Evolutionary conservation across 2,113 vertebrate species (phyloP), one percentile per base, ranked within the genome.

Genomic region (Pseudorhombus dupliciocellatus): DNA sequence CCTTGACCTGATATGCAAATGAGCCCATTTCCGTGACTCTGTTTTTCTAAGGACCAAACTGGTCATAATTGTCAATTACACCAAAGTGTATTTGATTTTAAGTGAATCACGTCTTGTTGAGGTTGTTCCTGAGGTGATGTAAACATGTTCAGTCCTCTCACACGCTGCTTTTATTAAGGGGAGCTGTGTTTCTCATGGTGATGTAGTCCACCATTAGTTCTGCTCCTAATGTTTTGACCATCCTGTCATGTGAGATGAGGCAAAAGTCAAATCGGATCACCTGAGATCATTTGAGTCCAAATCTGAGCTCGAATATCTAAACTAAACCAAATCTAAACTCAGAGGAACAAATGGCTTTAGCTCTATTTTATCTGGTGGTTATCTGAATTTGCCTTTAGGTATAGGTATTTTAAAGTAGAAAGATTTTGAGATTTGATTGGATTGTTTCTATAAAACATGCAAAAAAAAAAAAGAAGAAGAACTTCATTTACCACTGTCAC

Each of bases 1-100:
- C 80, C 74, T 65, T 86, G 79, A 88, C 85, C 84, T 67, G 22
- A 80, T 70, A 87, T 86, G 80, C 71, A 89, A 86, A 87, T 84
- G 24, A 71, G 28, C 12, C 73, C 44, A 70, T 66, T 34, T 48
- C 76, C 44, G 58, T 76, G 62, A 80, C 62, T 79, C 76, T 73
- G 53, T 74, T 85, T 77, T 73, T 75, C 44, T 60, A 70, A 66
- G 77, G 59, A 15, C 20, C 25, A 66, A 66, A 79, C 26, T 59
- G 71, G 54, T 59, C 70, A 72, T 73, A 71, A 69, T 61, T 79
- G 31, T 75, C 64, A 81, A 79, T 69, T 61, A 72, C 0, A 18
- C 24, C 60, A 51, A 25, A 42, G 30, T 2, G 34, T 1, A 72
- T 55, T 70, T 67, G 2, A 72, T 55, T 70, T 67, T 6, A 61